Percentiles rank a stretch among this genome's conserved stretches.
These are phyloP conservation scores for Australoheros facetus DNA, from an alignment of 2,797 vertebrate species.

Conservation along the genomic window DNA sequence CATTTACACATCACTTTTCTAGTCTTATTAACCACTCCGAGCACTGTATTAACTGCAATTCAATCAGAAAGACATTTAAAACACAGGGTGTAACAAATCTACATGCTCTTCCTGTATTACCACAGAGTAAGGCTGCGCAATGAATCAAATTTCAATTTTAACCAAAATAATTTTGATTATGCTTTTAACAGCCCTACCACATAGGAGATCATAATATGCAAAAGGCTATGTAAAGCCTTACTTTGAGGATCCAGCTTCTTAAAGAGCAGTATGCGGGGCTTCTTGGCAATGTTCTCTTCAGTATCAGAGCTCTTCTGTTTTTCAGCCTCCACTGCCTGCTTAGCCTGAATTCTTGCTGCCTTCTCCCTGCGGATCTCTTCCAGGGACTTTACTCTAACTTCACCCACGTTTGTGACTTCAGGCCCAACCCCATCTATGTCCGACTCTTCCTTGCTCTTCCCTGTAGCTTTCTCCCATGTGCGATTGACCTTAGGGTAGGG, in stretches of 20 bases:
- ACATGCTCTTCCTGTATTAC: background rate
- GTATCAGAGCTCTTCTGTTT: constrained; percentile 21
- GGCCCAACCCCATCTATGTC: background rate
- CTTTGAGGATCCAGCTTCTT: constrained; percentile 72
- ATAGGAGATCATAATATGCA: background rate
- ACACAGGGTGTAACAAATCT: background rate
- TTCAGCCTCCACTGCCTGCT: constrained; percentile 37
- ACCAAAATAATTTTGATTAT: too few relatives aligned
- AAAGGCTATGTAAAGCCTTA: constrained; percentile 41
- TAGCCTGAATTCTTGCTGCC: constrained; percentile 80
- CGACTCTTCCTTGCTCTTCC: background rate
- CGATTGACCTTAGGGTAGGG: background rate
- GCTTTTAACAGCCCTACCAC: too few relatives aligned
- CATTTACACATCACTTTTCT: background rate
- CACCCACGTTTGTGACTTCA: background rate
- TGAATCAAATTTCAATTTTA: too few relatives aligned
- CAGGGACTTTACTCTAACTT: constrained; percentile 88
- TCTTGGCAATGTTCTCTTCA: constrained; percentile 48
- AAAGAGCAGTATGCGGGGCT: constrained; percentile 68
- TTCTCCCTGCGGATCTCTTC: constrained; percentile 95
- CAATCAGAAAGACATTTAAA: background rate
- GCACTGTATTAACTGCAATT: background rate
- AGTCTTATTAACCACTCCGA: background rate
- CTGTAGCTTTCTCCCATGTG: constrained; percentile 7
- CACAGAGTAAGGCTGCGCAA: background rate